These are phyloP conservation scores for Bellardia pandia DNA, from an alignment of 2,888 invertebrate species.

Conservation along the genomic window DNA sequence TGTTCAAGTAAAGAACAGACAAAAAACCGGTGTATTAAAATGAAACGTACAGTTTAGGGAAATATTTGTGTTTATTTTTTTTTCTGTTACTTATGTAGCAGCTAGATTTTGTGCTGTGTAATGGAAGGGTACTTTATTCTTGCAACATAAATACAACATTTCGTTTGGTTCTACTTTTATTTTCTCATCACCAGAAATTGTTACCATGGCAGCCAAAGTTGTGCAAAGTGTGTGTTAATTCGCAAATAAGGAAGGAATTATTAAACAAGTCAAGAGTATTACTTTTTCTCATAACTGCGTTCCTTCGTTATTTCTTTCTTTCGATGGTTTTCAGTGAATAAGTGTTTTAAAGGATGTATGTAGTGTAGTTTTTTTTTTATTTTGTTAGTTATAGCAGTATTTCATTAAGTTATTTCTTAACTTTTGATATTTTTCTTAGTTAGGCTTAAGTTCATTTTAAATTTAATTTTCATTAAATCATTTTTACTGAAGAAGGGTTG, in stretches of 20 bases:
- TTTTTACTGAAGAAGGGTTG: too few species aligned
- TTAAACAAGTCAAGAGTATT: constrained; percentile 24
- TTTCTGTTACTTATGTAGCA: background rate
- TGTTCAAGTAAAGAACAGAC: background rate
- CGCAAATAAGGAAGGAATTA: constrained; percentile 28
- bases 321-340: constrained; percentile 41
- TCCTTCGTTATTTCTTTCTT: background rate
- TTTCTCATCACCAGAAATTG: constrained; percentile 10
- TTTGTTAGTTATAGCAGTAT: constrained; percentile 9
- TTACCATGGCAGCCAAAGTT: constrained; percentile 34
- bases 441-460: too few species aligned
- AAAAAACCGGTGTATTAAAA: constrained; percentile 55
- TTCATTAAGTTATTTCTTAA: constrained; percentile 26
- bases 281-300: background rate
- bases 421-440: too few species aligned
- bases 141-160: background rate
- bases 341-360: constrained; percentile 33
- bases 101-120: constrained; percentile 7
- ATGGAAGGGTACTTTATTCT: constrained; percentile 10
- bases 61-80: constrained; percentile 34
- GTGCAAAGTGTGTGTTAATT: constrained; percentile 40
- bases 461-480: too few species aligned
- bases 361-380: background rate
- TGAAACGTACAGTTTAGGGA: constrained; percentile 48
- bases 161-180: background rate